These are phyloP conservation scores for Azorinus chamasolen DNA, from an alignment of 2,888 invertebrate species.

Conservation along the genomic window DNA sequence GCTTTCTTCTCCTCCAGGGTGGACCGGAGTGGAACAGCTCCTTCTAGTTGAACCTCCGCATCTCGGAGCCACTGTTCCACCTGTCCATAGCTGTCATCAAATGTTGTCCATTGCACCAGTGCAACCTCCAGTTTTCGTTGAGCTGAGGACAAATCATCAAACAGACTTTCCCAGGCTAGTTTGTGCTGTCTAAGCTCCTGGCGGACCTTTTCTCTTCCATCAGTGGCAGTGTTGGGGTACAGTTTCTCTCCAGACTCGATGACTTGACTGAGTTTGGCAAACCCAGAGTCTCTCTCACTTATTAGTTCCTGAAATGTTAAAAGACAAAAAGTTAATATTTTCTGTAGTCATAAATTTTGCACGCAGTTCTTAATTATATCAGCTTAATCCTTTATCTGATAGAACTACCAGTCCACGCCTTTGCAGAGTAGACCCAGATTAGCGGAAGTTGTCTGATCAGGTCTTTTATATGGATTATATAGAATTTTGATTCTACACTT, in stretches of 20 bases:
- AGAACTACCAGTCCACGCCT: too few species aligned
- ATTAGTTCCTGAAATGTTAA: constrained; percentile 82
- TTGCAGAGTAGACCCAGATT: too few species aligned
- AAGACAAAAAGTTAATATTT: neutral
- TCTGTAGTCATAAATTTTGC: constrained; percentile 1
- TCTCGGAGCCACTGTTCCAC: constrained; percentile 93
- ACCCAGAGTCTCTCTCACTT: constrained; percentile 94
- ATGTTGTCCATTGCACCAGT: constrained; percentile 96
- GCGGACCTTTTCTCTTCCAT: constrained; percentile 95
- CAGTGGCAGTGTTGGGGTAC: constrained; percentile 96
- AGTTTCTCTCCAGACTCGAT: constrained; percentile 94
- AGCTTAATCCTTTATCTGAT: too few species aligned
- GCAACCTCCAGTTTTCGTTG: constrained; percentile 95
- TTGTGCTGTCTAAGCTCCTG: constrained; percentile 93
- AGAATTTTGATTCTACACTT: too few species aligned
- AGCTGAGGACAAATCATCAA: constrained; percentile 93
- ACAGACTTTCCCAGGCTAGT: constrained; percentile 95
- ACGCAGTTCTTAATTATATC: neutral
- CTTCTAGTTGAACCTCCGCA: constrained; percentile 92
- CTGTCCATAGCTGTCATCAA: constrained; percentile 94
- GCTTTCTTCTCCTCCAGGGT: constrained; percentile 96
- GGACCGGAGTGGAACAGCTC: constrained; percentile 93
- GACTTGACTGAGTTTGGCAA: constrained; percentile 91
- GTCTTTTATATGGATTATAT: too few species aligned
- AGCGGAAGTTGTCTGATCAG: too few species aligned